These are phyloP conservation scores for Amitus sp. DNA, from an alignment of 2,888 invertebrate species.

Conservation along the genomic window DNA sequence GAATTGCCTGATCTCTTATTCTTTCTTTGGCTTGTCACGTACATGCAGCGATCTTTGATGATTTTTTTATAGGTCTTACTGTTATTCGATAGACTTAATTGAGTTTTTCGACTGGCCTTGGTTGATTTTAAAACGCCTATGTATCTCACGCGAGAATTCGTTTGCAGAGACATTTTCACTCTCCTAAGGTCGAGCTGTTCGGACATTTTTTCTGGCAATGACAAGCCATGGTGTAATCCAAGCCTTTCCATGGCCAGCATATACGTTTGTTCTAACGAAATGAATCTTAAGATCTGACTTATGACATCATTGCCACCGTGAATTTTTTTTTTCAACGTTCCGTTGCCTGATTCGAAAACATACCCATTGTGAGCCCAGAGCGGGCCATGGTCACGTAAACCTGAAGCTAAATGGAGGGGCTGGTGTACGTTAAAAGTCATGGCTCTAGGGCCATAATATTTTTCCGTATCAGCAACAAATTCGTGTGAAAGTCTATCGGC, in stretches of 20 bases:
- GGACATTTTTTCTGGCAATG: neutral
- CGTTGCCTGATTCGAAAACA: conserved; percentile 21
- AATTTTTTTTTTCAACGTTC: conserved; percentile 12
- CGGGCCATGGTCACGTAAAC: conserved; percentile 31
- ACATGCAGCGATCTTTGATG: neutral
- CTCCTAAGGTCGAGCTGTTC: no score
- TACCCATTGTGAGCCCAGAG: conserved; percentile 23
- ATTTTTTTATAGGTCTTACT: no score
- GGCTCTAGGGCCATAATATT: conserved; percentile 2
- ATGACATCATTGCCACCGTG: conserved; percentile 15
- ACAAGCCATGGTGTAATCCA: neutral
- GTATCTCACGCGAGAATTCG: no score
- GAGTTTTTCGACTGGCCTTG: no score
- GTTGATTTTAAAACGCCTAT: no score
- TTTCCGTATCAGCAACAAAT: conserved; percentile 8
- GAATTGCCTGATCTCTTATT: neutral
- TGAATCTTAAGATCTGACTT: conserved; percentile 13
- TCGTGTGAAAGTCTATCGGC: conserved; percentile 6
- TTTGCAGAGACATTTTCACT: no score
- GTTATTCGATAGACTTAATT: no score
- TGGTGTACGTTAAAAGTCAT: conserved; percentile 30
- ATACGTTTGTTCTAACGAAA: conserved; percentile 5
- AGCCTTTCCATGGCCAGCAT: no score
- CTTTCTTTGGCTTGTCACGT: neutral
- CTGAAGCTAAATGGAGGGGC: conserved; percentile 22